phyloP scores from a whole-genome alignment of 92 coral and sea anemone genomes.

The Metridium senile region DNA sequence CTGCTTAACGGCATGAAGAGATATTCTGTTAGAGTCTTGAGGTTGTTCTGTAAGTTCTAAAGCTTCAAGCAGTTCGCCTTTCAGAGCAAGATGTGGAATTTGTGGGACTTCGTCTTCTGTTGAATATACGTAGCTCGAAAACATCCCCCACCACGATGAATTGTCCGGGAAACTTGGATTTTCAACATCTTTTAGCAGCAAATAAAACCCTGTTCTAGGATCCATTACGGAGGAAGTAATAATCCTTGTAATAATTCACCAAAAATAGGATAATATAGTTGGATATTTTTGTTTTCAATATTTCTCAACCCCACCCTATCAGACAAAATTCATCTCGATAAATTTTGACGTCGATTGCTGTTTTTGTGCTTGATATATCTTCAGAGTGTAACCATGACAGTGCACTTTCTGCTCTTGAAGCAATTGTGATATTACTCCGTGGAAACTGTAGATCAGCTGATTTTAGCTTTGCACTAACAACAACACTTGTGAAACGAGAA shows the following conservation, averaged over 20 bases:
- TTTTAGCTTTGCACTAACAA: neutral
- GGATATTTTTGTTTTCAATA: neutral
- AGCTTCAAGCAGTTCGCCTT: conserved; percentile 71
- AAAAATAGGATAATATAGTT: neutral
- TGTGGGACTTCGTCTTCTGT: conserved; percentile 33
- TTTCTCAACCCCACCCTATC: neutral
- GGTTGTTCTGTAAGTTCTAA: conserved; percentile 54
- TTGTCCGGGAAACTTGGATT: conserved; percentile 46
- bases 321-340: neutral
- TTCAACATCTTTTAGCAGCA: conserved; percentile 62
- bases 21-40: conserved; percentile 32
- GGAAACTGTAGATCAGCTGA: neutral
- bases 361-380: neutral
- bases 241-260: neutral
- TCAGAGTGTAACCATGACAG: neutral
- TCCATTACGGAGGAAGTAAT: conserved; percentile 18
- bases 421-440: neutral
- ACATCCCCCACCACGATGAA: conserved; percentile 67
- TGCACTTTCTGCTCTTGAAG: neutral
- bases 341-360: neutral
- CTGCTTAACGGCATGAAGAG: conserved; percentile 74
- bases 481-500: conserved; percentile 8
- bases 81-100: conserved; percentile 39
- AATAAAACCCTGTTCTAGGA: conserved; percentile 31
- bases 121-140: conserved; percentile 68